Evolutionary conservation across 2,797 vertebrate species (phyloP).

Genomic region (Novumbra hubbsi): DNA sequence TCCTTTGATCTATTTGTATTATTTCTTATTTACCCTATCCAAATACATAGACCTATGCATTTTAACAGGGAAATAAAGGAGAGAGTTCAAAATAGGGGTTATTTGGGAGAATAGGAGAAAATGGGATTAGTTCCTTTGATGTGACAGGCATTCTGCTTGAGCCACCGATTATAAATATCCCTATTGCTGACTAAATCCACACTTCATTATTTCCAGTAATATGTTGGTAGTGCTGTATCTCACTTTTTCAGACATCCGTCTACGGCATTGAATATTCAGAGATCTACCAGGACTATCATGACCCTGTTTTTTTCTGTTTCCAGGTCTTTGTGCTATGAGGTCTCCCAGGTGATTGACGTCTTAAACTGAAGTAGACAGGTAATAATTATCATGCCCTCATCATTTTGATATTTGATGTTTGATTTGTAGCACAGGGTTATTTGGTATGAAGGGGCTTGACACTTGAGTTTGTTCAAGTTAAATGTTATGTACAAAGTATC

Average conservation of each 20-base stretch:
- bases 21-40: neutral
- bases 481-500: too few species aligned
- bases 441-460: neutral
- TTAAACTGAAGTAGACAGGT: neutral
- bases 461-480: too few species aligned
- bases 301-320: neutral
- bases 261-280: neutral
- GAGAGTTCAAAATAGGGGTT: neutral
- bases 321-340: neutral
- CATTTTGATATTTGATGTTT: neutral
- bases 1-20: neutral
- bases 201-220: neutral
- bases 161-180: neutral
- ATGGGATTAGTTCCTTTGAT: neutral
- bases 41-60: neutral
- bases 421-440: neutral
- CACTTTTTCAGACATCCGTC: neutral
- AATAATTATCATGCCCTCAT: neutral
- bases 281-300: neutral
- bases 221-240: neutral
- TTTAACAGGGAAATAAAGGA: neutral
- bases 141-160: neutral
- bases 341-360: neutral
- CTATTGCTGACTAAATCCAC: neutral
- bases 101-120: constrained; percentile 3